Percentiles rank a stretch among this genome's conserved stretches.
phyloP scores from a whole-genome alignment of 2,888 invertebrate species.

The Mamestra brassicae region DNA sequence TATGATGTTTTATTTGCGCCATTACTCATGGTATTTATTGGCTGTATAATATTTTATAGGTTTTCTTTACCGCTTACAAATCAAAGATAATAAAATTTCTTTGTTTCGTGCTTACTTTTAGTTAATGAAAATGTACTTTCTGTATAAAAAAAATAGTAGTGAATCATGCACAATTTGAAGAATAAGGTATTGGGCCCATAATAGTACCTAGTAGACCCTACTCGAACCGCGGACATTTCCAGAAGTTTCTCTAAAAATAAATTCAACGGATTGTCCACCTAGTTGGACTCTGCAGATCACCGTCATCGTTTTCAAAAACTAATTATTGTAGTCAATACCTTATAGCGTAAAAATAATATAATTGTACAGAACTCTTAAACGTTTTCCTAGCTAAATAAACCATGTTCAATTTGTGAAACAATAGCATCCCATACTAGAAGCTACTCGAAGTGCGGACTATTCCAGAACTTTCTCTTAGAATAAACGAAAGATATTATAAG shows the following conservation, averaged over 20 bases:
- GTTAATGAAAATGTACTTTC: not conserved
- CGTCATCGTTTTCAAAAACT: not conserved
- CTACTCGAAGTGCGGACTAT: not conserved
- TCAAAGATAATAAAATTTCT: conserved; percentile 23
- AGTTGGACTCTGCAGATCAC: not conserved
- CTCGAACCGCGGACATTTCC: not conserved
- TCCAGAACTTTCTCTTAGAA: not conserved
- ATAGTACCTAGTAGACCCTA: not conserved
- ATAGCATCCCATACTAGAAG: not conserved
- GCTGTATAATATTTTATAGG: conserved; percentile 27
- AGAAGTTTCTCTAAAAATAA: not conserved
- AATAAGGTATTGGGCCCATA: not conserved
- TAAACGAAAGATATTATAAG: not conserved
- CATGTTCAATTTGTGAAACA: not conserved
- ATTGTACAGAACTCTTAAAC: too few species aligned
- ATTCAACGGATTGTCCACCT: not conserved
- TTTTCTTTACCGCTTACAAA: conserved; percentile 29
- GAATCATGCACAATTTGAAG: not conserved
- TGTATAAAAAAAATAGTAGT: not conserved
- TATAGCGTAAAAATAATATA: not conserved
- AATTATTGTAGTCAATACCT: not conserved
- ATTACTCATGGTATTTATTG: conserved; percentile 41
- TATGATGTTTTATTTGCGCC: conserved; percentile 23
- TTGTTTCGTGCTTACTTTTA: conserved; percentile 4
- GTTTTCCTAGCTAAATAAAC: not conserved